These are phyloP conservation scores for Biston betularia DNA, from an alignment of 2,888 invertebrate genomes.

Conservation along the genomic window DNA sequence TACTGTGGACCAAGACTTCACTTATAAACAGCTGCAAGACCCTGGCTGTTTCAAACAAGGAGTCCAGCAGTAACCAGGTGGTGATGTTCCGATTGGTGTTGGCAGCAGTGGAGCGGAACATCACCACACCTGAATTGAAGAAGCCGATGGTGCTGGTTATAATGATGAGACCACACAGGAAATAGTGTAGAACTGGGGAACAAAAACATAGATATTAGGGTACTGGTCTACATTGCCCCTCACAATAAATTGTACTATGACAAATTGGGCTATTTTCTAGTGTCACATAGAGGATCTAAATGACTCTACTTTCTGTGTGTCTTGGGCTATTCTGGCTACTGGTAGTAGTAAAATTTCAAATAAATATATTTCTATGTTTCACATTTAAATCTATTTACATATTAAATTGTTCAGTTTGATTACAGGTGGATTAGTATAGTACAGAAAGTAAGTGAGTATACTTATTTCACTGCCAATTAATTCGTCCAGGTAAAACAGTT, in stretches of 20 bases:
- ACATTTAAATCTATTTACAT: no score
- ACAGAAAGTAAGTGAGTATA: slow-evolving; percentile 33
- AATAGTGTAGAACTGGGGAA: slow-evolving; percentile 71
- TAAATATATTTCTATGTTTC: no score
- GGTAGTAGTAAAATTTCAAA: no score
- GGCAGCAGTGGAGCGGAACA: slow-evolving; percentile 62
- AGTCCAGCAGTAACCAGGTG: slow-evolving; percentile 76
- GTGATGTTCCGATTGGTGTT: slow-evolving; percentile 71
- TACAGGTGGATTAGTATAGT: background rate
- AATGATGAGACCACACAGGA: slow-evolving; percentile 71
- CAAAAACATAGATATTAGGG: background rate
- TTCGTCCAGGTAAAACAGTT: slow-evolving; percentile 68
- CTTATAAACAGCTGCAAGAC: slow-evolving; percentile 76
- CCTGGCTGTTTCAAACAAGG: slow-evolving; percentile 75
- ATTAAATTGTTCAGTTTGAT: no score
- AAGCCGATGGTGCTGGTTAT: slow-evolving; percentile 72
- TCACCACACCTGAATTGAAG: slow-evolving; percentile 72
- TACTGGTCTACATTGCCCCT: background rate
- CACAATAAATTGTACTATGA: no score
- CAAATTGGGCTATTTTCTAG: no score
- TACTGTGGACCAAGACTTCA: slow-evolving; percentile 70
- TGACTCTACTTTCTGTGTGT: no score
- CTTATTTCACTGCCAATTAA: slow-evolving; percentile 69
- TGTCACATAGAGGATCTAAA: no score
- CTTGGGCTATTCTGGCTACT: no score